phyloP scores from a whole-genome alignment of 2,888 invertebrate genomes.

The Platerodrilus igneus region DNA sequence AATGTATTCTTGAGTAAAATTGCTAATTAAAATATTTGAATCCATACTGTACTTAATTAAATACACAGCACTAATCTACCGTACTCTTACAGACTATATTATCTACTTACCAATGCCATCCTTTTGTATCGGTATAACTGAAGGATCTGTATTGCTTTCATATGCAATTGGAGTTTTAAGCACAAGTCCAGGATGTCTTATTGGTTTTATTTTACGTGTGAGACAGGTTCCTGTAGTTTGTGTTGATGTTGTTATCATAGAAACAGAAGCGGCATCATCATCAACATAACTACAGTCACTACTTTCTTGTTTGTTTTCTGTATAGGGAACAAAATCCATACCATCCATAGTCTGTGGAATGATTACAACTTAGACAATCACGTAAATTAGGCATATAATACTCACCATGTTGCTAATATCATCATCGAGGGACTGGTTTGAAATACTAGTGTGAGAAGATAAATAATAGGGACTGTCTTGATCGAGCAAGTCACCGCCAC shows the following conservation, averaged over 20 bases:
- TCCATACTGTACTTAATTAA: no score
- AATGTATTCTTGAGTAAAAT: no score
- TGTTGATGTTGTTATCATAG: conserved; percentile 52
- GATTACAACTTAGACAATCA: conserved; percentile 10
- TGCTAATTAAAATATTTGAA: no score
- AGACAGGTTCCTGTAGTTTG: conserved; percentile 54
- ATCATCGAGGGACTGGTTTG: conserved; percentile 52
- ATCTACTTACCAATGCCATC: conserved; percentile 84
- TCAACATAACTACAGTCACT: conserved; percentile 50
- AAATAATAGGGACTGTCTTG: conserved; percentile 48
- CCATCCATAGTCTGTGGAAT: conserved; percentile 44
- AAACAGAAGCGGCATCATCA: conserved; percentile 46
- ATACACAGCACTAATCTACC: background rate
- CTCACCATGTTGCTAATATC: conserved; percentile 47
- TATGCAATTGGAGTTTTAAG: conserved; percentile 74
- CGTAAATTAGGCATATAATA: conserved; percentile 2
- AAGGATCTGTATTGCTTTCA: conserved; percentile 74
- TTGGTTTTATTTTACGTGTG: conserved; percentile 65
- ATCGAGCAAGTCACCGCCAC: conserved; percentile 45
- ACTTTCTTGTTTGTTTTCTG: conserved; percentile 46
- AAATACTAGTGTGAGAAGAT: conserved; percentile 47
- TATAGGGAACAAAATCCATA: conserved; percentile 46
- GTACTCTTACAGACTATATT: background rate
- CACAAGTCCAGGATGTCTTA: conserved; percentile 68
- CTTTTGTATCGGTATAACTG: conserved; percentile 81